Evolutionary conservation across 2,797 vertebrate genomes (phyloP), one percentile per base, ranked within the genome.

Genomic region (Rallus crepitans): DNA sequence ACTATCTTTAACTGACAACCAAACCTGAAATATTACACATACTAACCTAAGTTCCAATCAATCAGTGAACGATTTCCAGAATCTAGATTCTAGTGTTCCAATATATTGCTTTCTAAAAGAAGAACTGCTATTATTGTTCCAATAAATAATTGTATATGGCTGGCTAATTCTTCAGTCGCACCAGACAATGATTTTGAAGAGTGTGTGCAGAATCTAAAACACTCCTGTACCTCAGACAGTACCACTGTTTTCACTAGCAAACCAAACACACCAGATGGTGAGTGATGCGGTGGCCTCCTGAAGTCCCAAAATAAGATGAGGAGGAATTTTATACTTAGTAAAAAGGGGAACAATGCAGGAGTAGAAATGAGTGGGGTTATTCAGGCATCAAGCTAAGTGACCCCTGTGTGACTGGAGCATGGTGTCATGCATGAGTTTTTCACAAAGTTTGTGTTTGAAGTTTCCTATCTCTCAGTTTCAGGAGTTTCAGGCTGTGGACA

Each of bases 61-160:
- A 24, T 92, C 92, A 87, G 37, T 85, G 83, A 96, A 87, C 85
- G 57, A 92, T 69, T 92, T 87, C 87, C 69, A 95, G 71, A 80
- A 89, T 33, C 56, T 65, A 17, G 24, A 40, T 73, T 86, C 63
- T 66, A 45, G 27, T 65, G 45, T 60, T 92, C 55, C 71, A 80
- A 82, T 77, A 73, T 82, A 89, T 7, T 59, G 57, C 56, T 90
- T 93, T 92, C 71, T 87, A 42, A 89, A 93, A 83, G 66, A 97
- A 94, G 94, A 89, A 59, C 50, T 65, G n/a, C 48, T 71, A 23
- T 92, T 70, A 77, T 71, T 55, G 8, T 82, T 94, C 40, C 53
- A 85, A 77, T 75, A 94, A 94, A 89, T 89, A 96, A 85, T 91
- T 85, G 82, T 68, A 47, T 39, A 50, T 20, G 78, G 71, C 60